phyloP scores from a whole-genome alignment of 1,140 invertebrate species.

The Drosophila obscura region DNA sequence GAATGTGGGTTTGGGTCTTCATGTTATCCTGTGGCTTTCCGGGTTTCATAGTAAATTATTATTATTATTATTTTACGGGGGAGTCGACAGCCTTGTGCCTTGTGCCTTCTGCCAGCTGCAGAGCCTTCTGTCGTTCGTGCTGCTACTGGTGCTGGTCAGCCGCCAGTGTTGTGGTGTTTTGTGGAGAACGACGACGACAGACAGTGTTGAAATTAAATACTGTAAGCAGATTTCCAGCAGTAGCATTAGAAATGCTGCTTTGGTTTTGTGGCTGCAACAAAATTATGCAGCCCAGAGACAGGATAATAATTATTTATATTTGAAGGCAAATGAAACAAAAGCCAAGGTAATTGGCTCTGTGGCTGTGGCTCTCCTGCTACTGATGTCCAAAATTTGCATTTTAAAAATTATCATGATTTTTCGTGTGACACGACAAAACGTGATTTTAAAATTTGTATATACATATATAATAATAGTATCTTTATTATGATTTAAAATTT shows the following conservation, averaged over 20 bases:
- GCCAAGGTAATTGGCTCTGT: constrained; percentile 34
- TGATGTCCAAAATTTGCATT: constrained; percentile 12
- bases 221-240: constrained; percentile 61
- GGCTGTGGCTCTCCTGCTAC: constrained; percentile 28
- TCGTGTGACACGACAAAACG: too few relatives aligned
- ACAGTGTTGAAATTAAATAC: constrained; percentile 71
- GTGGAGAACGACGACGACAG: background rate
- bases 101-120: constrained; percentile 53
- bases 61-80: constrained; percentile 63
- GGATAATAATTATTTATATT: constrained; percentile 68
- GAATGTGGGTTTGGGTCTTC: constrained; percentile 30
- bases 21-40: constrained; percentile 62
- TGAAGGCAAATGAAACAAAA: background rate
- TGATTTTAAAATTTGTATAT: too few relatives aligned
- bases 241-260: too few relatives aligned
- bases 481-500: too few relatives aligned
- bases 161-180: constrained; percentile 50
- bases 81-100: background rate
- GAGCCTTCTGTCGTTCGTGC: too few relatives aligned
- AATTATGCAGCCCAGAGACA: constrained; percentile 53
- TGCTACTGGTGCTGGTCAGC: constrained; percentile 38
- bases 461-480: too few relatives aligned
- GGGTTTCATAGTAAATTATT: constrained; percentile 72
- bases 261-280: constrained; percentile 58
- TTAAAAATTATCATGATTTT: too few relatives aligned